Base-by-base conservation (phyloP, 2,113 vertebrate genomes). In the Neodon shergylaensis region DNA sequence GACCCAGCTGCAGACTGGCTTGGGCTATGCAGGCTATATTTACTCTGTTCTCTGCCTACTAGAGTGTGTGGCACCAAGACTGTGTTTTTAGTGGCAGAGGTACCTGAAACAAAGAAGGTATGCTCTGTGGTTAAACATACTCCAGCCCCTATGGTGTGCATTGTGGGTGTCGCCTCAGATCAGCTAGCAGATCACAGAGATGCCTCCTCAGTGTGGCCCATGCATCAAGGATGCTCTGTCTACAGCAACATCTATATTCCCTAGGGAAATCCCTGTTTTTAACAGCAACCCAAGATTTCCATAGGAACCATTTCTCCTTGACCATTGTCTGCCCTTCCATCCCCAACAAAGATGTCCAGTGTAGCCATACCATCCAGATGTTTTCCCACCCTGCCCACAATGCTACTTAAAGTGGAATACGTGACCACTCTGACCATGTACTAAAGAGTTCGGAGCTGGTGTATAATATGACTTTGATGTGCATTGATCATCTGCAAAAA, bases 401-500 rank as follows among this genome's bases (percentile, higher is more conserved):
- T 89, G 92, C 31, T 84, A 83, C 42, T 93, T 92, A 91, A 91
- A 81, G 84, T 96, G 74, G 28, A 44, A 79, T 22, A 72, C 81
- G 74, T 93, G 93, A 78, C 79, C 93, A 63, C 91, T 92, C 61
- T 70, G 86, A 92, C 91, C 92, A 73, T 81, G 54, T 36, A 91
- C 89, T 95, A 87, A 98, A 92, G 66, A 68, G 92, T 88, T 95
- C 39, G 58, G n/a, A 96, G 76, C 97, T 86, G 91, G 54, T 70
- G 91, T 90, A 92, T 88, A 70, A 83, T 54, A 95, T 89, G n/a
- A 19, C 66, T 63, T 97, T 97, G 97, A 70, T 47, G 73, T 94
- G 61, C 94, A 88, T 94, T 88, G 33, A 86, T 98, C 74, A 96
- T 97, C 87, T 97, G 22, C 95, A 94, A 92, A 96, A 96, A 95